A percentile compares a stretch with the other conserved stretches of the same genome.
Conservation (phyloP, 2,113 vertebrate species). For the Anhinga anhinga region DNA sequence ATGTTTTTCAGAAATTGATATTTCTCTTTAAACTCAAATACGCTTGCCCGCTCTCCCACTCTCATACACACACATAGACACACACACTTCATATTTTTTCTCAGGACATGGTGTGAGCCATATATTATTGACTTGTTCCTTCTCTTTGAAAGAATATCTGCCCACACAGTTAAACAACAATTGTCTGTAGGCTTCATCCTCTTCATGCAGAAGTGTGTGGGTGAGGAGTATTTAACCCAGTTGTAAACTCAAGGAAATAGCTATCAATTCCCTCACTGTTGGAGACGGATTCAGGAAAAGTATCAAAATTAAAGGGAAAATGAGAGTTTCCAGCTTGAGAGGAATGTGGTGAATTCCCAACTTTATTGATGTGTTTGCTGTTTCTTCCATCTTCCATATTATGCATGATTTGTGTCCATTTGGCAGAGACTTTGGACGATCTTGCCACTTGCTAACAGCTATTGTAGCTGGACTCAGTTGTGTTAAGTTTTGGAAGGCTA, state of each 20-base stretch:
- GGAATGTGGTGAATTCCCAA: not conserved
- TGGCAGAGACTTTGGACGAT: not conserved
- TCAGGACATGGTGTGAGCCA: not conserved
- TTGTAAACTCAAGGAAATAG: not conserved
- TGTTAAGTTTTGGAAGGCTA: not conserved
- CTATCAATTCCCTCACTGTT: not conserved
- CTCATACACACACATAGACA: not conserved
- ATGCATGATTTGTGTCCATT: not conserved
- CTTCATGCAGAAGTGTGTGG: not conserved
- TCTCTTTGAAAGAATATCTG: not conserved
- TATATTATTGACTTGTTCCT: not conserved
- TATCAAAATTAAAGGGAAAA: not conserved
- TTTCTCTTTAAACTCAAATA: not conserved
- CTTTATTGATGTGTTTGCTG: not conserved
- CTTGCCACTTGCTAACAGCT: not conserved
- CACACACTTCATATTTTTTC: not conserved
- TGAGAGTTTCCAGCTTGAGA: not conserved
- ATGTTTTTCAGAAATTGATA: not conserved
- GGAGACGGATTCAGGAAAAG: not conserved
- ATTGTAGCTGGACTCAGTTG: not conserved
- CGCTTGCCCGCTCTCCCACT: not conserved
- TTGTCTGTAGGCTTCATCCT: not conserved
- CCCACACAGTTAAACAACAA: not conserved
- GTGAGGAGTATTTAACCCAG: not conserved
- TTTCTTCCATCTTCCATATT: not conserved